These are phyloP conservation scores for Callionymus lyra DNA, from an alignment of 2,113 vertebrate species.

Conservation along the genomic window DNA sequence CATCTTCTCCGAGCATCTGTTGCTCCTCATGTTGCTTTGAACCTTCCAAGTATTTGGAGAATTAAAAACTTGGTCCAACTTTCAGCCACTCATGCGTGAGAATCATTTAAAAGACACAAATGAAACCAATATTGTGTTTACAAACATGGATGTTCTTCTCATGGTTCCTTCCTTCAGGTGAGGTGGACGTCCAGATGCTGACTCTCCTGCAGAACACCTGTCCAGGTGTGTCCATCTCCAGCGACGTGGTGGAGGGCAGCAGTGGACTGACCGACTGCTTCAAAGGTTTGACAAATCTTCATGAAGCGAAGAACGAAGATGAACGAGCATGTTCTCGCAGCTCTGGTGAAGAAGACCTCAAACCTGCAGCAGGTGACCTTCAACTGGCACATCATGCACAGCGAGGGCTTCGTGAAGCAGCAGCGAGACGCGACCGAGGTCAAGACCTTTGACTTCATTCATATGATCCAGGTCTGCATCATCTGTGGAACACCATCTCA, in stretches of 20 bases:
- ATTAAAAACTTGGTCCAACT: too few species aligned
- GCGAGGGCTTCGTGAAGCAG: constrained; percentile 70
- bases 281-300: constrained; percentile 71
- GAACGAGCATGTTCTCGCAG: too few species aligned
- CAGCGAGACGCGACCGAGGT: constrained; percentile 55
- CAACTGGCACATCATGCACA: constrained; percentile 71
- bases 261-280: constrained; percentile 69
- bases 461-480: constrained; percentile 89
- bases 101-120: too few species aligned
- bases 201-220: constrained; percentile 63
- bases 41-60: too few species aligned
- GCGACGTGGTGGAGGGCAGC: constrained; percentile 76
- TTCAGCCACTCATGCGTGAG: too few species aligned
- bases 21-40: too few species aligned
- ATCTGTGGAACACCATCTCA: neutral
- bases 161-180: constrained; percentile 55
- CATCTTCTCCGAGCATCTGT: too few species aligned
- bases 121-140: too few species aligned
- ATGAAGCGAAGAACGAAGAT: neutral
- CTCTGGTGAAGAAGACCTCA: constrained; percentile 64
- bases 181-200: constrained; percentile 77
- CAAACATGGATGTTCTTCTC: too few species aligned
- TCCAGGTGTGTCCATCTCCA: constrained; percentile 63
- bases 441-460: constrained; percentile 81
- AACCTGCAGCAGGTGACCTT: constrained; percentile 72